A percentile compares a stretch with the other conserved stretches of the same genome.
Conservation (phyloP, 2,113 vertebrate species). For the Eonycteris spelaea region DNA sequence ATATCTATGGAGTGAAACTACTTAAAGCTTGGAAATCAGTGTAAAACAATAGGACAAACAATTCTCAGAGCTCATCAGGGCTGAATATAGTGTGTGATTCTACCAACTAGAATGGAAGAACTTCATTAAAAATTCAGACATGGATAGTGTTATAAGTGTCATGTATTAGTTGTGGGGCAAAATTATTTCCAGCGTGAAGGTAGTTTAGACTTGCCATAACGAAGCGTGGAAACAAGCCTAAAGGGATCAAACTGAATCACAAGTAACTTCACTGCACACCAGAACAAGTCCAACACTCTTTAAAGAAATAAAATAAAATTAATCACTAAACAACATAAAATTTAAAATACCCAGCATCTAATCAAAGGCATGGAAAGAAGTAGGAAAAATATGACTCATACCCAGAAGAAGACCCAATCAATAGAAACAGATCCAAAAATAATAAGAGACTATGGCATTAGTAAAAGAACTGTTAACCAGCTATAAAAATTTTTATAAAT, state of each 20-base stretch:
- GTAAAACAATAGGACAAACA: background rate
- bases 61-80: background rate
- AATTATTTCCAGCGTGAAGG: background rate
- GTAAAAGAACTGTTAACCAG: background rate
- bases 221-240: background rate
- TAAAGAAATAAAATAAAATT: background rate
- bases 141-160: background rate
- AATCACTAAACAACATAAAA: background rate
- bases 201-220: background rate
- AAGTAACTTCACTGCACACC: background rate
- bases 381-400: background rate
- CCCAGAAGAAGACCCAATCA: background rate
- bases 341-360: background rate
- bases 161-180: background rate
- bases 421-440: background rate
- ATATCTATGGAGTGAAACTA: background rate
- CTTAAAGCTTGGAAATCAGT: background rate
- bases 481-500: background rate
- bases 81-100: background rate
- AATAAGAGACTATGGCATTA: background rate
- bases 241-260: background rate
- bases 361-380: background rate
- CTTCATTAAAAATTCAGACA: background rate
- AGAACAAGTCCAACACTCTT: constrained; percentile 9
- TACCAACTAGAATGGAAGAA: background rate